A percentile compares a stretch with the other conserved stretches of the same genome.
phyloP scores from a whole-genome alignment of 2,797 vertebrate species.

The Morelia viridis region DNA sequence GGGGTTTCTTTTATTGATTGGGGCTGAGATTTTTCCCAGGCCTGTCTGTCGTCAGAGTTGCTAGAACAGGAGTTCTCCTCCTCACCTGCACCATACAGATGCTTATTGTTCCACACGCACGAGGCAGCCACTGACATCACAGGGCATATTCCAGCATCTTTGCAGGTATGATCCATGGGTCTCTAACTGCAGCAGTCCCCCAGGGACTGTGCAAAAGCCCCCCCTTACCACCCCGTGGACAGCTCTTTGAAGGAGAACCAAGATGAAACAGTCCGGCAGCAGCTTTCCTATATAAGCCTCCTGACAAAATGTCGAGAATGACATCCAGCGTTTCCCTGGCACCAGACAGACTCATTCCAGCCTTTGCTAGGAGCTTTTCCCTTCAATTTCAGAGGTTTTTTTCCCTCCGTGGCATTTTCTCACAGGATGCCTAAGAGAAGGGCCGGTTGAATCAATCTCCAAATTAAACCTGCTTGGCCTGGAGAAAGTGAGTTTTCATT shows the following conservation, averaged over 20 bases:
- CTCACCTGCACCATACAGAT: background rate
- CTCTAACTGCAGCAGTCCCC: background rate
- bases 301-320: too few species aligned
- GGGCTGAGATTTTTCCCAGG: background rate
- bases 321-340: too few species aligned
- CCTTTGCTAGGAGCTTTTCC: background rate
- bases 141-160: background rate
- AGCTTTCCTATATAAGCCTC: background rate
- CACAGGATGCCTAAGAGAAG: background rate
- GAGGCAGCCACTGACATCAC: too few species aligned
- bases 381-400: background rate
- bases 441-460: background rate
- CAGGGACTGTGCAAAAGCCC: too few species aligned
- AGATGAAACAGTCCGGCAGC: background rate
- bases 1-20: slow-evolving; percentile 58
- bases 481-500: background rate
- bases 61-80: background rate
- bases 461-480: background rate
- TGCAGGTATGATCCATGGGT: rapidly evolving
- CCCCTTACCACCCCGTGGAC: background rate
- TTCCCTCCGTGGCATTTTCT: background rate
- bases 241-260: background rate
- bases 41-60: background rate
- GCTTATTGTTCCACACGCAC: too few species aligned
- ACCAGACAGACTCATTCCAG: background rate